Base-by-base conservation (phyloP, 1,140 invertebrate genomes). In the Eupeodes corollae region DNA sequence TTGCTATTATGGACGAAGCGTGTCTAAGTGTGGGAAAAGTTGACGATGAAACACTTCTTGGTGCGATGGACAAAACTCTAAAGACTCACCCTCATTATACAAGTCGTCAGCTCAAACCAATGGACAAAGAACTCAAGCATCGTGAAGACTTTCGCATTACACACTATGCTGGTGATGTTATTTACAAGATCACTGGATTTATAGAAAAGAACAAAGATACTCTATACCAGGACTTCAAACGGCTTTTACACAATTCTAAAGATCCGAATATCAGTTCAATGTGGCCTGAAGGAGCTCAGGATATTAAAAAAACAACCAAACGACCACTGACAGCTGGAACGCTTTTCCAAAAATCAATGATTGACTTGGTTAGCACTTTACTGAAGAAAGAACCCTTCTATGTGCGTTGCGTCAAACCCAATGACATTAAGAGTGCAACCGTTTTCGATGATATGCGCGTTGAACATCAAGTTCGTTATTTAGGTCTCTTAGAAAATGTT, bases 191-290 rank as follows among this genome's bases (percentile, higher is more conserved):
- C 32, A 77, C 78, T 32, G 89, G 90, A 12, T 97, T 97, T 67
- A 78, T 97, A 60, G 92, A 97, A 62, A 97, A 97, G 72, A 97
- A 98, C 68, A 92, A 86, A 69, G 92, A 97, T 67, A 88, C 87
- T 1, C 71, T 97, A 14, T 97, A 89, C 70, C 92, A 97, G 75
- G 93, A 97, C 70, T 91, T 96, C 56, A 97, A 96, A 72, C 74
- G 93, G 19, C 70, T 98, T 41, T 72, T 98, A 40, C 93, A 83
- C 70, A 84, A 81, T 52, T 90, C 87, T 37, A 75, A 73, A 15
- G 87, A 92, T 69, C 58, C 67, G 31, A 80, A 86, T 54, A 76
- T 96, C 14, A 80, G 79, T 46, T 72, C 74, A 40, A 96, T 97
- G 92, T 98, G 91, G 90, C 92, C 91, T 0, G 93, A 98, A 71